Percentiles rank a stretch among this genome's conserved stretches.
phyloP scores from a whole-genome alignment of 2,797 vertebrate species.

The Aplochiton taeniatus region DNA sequence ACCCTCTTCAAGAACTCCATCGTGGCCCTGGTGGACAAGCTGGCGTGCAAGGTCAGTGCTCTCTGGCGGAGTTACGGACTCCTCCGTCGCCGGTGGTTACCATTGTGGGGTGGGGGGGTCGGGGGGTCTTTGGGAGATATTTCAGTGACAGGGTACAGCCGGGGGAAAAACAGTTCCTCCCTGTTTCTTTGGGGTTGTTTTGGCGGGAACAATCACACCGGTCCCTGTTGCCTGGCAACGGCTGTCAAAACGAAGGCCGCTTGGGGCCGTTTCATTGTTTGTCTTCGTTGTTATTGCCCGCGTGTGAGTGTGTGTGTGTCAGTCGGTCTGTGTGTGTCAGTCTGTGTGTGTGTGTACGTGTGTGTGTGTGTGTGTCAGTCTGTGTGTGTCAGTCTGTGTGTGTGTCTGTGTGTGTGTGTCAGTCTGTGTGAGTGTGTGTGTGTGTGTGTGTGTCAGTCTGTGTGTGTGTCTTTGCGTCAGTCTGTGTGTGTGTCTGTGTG shows the following conservation, averaged over 20 bases:
- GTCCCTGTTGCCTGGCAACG: constrained; percentile 23
- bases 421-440: too few relatives aligned
- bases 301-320: too few relatives aligned
- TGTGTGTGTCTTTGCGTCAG: background rate
- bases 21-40: constrained; percentile 87
- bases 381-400: background rate
- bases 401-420: too few relatives aligned
- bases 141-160: too few relatives aligned
- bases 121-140: background rate
- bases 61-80: too few relatives aligned
- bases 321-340: too few relatives aligned
- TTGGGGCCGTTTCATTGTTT: constrained; percentile 2
- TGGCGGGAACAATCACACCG: background rate
- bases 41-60: constrained; percentile 87
- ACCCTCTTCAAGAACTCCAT: constrained; percentile 96
- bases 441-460: background rate
- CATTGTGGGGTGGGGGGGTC: too few relatives aligned
- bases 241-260: constrained; percentile 14
- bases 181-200: background rate
- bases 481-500: too few relatives aligned
- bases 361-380: background rate
- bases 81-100: too few relatives aligned
- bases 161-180: background rate
- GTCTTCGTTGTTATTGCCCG: background rate
- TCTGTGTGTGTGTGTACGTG: too few relatives aligned